phyloP scores from a whole-genome alignment of 2,888 invertebrate species.

The Leucoma salicis region DNA sequence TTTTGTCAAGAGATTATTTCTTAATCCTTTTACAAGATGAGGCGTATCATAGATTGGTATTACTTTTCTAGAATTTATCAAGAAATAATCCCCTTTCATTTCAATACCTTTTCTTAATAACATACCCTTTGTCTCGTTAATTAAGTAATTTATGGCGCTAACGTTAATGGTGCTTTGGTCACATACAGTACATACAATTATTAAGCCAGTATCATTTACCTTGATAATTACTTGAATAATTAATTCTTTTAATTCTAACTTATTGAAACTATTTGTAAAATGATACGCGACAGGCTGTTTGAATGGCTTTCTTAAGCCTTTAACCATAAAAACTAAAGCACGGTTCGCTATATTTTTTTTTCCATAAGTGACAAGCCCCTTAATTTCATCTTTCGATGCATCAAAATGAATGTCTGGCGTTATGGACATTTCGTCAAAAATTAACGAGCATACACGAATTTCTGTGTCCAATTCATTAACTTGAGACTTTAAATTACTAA shows the following conservation, averaged over 20 bases:
- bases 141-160: slow-evolving; percentile 23
- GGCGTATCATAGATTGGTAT: slow-evolving; percentile 32
- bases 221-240: slow-evolving; percentile 21
- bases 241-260: slow-evolving; percentile 20
- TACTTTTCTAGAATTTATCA: too few species aligned
- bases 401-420: slow-evolving; percentile 1
- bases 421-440: slow-evolving; percentile 8
- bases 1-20: slow-evolving; percentile 31
- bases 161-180: slow-evolving; percentile 34
- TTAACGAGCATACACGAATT: neutral
- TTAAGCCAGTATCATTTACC: slow-evolving; percentile 14
- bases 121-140: slow-evolving; percentile 20
- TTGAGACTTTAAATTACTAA: too few species aligned
- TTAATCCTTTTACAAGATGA: slow-evolving; percentile 31
- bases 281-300: slow-evolving; percentile 36
- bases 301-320: slow-evolving; percentile 22
- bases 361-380: neutral
- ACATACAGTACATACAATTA: slow-evolving; percentile 23
- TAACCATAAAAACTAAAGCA: slow-evolving; percentile 32
- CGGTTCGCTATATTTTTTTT: slow-evolving; percentile 13
- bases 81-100: slow-evolving; percentile 9
- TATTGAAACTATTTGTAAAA: slow-evolving; percentile 23
- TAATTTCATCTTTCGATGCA: neutral
- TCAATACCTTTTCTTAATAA: slow-evolving; percentile 14
- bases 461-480: neutral